phyloP scores from a whole-genome alignment of 23 tunicate genomes.

The Ciona savignyi region DNA sequence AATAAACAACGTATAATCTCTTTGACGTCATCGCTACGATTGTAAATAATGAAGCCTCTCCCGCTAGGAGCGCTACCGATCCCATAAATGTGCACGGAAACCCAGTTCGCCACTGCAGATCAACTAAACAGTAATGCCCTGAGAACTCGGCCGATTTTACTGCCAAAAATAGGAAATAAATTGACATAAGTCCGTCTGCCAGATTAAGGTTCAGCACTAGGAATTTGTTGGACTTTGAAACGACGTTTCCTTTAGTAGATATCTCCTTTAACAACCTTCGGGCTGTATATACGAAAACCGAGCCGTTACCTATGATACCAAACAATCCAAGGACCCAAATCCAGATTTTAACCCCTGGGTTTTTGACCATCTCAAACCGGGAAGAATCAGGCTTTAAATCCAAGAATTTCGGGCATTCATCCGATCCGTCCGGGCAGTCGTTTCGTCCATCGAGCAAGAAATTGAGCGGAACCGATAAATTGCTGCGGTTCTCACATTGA shows the following conservation, averaged over 20 bases:
- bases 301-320: constrained; percentile 16
- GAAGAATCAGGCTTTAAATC: constrained; percentile 3
- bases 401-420: constrained; percentile 51
- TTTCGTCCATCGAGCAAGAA: constrained; percentile 39
- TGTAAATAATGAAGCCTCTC: constrained; percentile 46
- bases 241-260: not conserved
- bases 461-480: constrained; percentile 20
- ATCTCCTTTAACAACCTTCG: not conserved
- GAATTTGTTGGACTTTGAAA: constrained; percentile 16
- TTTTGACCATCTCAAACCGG: constrained; percentile 12
- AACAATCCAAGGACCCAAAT: constrained; percentile 18
- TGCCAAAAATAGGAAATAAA: constrained; percentile 50
- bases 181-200: constrained; percentile 45
- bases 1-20: constrained; percentile 18
- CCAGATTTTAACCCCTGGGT: constrained; percentile 10
- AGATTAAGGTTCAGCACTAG: constrained; percentile 41
- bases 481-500: constrained; percentile 20
- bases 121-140: constrained; percentile 31
- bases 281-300: constrained; percentile 19
- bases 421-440: constrained; percentile 46
- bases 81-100: constrained; percentile 32
- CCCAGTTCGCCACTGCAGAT: constrained; percentile 36
- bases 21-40: constrained; percentile 31
- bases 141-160: constrained; percentile 13
- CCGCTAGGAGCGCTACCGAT: constrained; percentile 19